These are phyloP conservation scores for Bryconaethiops microstoma DNA, from an alignment of 2,797 vertebrate species.

Conservation along the genomic window DNA sequence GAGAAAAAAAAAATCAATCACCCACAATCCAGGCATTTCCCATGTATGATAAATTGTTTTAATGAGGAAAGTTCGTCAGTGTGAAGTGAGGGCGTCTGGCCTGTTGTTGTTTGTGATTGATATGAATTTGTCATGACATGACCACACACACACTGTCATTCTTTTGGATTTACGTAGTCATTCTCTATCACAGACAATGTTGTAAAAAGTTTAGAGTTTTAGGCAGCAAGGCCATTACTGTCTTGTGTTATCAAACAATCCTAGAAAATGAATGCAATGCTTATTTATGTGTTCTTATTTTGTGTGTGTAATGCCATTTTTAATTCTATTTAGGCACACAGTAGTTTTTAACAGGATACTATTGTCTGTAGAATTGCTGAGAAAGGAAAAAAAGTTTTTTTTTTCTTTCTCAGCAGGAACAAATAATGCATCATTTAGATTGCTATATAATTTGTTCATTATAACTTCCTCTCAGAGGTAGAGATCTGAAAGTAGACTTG, in stretches of 20 bases:
- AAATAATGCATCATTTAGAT: conserved; percentile 77
- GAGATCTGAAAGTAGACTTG: conserved; percentile 71
- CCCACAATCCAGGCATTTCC: conserved; percentile 58
- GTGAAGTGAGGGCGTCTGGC: conserved; percentile 21
- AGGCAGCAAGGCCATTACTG: not conserved
- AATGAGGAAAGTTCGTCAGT: conserved; percentile 48
- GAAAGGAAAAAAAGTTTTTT: conserved; percentile 51
- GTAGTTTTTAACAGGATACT: not conserved
- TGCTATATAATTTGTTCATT: conserved; percentile 81
- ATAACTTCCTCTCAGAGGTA: conserved; percentile 75
- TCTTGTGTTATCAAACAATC: not conserved
- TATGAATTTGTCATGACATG: not conserved
- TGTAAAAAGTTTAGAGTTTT: not conserved
- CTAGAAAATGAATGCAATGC: no score
- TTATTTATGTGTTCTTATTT: not conserved
- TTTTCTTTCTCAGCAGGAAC: conserved; percentile 72
- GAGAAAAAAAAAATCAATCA: conserved; percentile 71
- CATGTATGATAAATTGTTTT: conserved; percentile 54
- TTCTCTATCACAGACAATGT: not conserved
- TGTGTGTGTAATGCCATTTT: no score
- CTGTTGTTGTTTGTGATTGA: conserved; percentile 12
- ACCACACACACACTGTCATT: conserved; percentile 3
- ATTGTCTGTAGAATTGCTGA: not conserved
- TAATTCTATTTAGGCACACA: not conserved
- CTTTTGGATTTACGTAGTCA: not conserved